Conservation (phyloP, 23 tunicate species). For the Halocynthia aurantium region DNA sequence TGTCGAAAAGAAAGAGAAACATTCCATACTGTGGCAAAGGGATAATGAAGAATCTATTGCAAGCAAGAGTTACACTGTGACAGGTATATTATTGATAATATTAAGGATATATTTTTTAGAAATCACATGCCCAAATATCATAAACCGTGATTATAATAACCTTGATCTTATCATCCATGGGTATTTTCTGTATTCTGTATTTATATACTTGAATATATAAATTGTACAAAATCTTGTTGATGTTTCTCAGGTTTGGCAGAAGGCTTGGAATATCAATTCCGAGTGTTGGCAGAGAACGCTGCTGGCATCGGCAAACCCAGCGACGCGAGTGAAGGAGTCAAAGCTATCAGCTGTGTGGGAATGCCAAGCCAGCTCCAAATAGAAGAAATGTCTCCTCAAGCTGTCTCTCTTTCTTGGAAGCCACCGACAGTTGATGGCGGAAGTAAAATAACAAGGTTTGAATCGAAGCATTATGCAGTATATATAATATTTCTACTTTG, state of each 20-base stretch:
- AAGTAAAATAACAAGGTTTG: slow-evolving; percentile 27
- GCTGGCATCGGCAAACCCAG: slow-evolving; percentile 57
- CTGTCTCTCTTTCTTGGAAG: slow-evolving; percentile 38
- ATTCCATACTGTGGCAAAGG: slow-evolving; percentile 37
- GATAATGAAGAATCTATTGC: slow-evolving; percentile 10
- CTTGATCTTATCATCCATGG: background rate
- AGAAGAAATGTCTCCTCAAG: slow-evolving; percentile 27
- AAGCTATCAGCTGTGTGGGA: slow-evolving; percentile 31
- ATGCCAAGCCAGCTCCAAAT: slow-evolving; percentile 40
- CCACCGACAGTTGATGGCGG: slow-evolving; percentile 48
- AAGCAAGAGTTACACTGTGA: background rate
- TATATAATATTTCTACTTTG: background rate
- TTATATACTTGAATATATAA: background rate
- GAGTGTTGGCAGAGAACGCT: slow-evolving; percentile 62
- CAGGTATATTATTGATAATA: slow-evolving; percentile 6
- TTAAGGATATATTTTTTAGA: background rate
- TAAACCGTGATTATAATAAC: background rate
- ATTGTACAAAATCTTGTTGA: background rate
- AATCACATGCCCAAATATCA: background rate
- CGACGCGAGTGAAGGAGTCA: slow-evolving; percentile 18
- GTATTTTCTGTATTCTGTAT: background rate
- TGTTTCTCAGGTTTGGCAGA: slow-evolving; percentile 22
- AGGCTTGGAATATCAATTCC: slow-evolving; percentile 46
- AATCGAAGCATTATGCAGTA: background rate
- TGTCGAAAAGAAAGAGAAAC: slow-evolving; percentile 38